Evolutionary conservation across 92 coral and sea anemone genomes (phyloP).

Genomic region (Hydrozoanthus gracilis): DNA sequence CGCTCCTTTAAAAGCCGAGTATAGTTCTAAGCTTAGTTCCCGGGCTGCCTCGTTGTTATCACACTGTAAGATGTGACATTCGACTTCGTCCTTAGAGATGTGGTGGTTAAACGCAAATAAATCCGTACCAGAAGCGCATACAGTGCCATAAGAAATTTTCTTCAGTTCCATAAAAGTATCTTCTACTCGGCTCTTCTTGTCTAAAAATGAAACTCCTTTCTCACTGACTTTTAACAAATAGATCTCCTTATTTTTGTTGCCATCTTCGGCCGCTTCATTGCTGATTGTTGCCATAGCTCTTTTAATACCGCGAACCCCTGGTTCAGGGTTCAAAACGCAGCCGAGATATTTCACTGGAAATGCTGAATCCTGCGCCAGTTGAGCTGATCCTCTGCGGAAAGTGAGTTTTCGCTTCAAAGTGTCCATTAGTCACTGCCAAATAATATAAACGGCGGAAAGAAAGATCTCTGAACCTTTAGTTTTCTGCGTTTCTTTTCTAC

Average conservation of each 20-base stretch:
- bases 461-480: too few species aligned
- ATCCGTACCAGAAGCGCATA: slow-evolving; percentile 54
- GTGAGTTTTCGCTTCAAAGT: slow-evolving; percentile 53
- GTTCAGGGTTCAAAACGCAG: slow-evolving; percentile 43
- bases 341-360: slow-evolving; percentile 75
- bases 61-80: slow-evolving; percentile 71
- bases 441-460: too few species aligned
- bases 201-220: slow-evolving; percentile 52
- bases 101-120: slow-evolving; percentile 85
- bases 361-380: slow-evolving; percentile 44
- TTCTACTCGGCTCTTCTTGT: slow-evolving; percentile 26
- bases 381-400: slow-evolving; percentile 48
- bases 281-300: slow-evolving; percentile 52
- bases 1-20: slow-evolving; percentile 71
- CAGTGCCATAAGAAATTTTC: slow-evolving; percentile 78
- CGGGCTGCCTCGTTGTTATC: slow-evolving; percentile 61
- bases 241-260: slow-evolving; percentile 49
- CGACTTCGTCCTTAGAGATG: slow-evolving; percentile 67
- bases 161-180: slow-evolving; percentile 63
- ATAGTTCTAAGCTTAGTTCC: slow-evolving; percentile 63
- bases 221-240: slow-evolving; percentile 57
- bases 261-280: slow-evolving; percentile 33
- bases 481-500: neutral
- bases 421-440: slow-evolving; percentile 25
- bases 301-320: slow-evolving; percentile 61